These are phyloP conservation scores for Fistularia commersonii DNA, from an alignment of 2,797 vertebrate species.

Conservation along the genomic window DNA sequence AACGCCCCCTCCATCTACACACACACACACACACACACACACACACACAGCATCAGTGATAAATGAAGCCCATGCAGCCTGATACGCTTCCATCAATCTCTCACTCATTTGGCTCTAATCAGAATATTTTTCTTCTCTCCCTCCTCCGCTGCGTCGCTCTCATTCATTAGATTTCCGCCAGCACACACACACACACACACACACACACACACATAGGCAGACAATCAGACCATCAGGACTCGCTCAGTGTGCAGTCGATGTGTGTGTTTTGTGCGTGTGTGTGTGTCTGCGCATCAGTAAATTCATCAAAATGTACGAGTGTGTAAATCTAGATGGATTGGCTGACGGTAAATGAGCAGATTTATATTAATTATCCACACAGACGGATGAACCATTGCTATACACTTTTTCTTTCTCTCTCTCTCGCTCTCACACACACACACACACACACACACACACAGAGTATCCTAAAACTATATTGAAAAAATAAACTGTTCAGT, in stretches of 20 bases:
- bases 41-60: conserved; percentile 13
- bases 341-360: conserved; percentile 63
- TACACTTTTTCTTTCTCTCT: conserved; percentile 34
- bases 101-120: conserved; percentile 59
- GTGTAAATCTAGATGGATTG: conserved; percentile 58
- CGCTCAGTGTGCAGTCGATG: conserved; percentile 29
- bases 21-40: too few relatives aligned
- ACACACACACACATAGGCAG: conserved; percentile 41
- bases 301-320: conserved; percentile 4
- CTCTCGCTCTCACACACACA: conserved; percentile 5
- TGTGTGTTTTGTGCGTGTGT: conserved; percentile 21
- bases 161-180: conserved; percentile 64
- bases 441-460: conserved; percentile 1
- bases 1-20: too few relatives aligned
- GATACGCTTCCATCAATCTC: conserved; percentile 56
- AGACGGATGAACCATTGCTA: conserved; percentile 56
- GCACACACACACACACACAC: too few relatives aligned
- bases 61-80: conserved; percentile 47
- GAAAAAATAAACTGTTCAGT: not conserved
- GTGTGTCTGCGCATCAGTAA: conserved; percentile 1
- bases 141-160: conserved; percentile 50
- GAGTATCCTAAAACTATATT: not conserved
- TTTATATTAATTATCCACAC: conserved; percentile 70
- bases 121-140: conserved; percentile 52
- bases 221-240: conserved; percentile 61